Conservation (phyloP, 2,797 vertebrate species). For the Hyperoplus lanceolatus region DNA sequence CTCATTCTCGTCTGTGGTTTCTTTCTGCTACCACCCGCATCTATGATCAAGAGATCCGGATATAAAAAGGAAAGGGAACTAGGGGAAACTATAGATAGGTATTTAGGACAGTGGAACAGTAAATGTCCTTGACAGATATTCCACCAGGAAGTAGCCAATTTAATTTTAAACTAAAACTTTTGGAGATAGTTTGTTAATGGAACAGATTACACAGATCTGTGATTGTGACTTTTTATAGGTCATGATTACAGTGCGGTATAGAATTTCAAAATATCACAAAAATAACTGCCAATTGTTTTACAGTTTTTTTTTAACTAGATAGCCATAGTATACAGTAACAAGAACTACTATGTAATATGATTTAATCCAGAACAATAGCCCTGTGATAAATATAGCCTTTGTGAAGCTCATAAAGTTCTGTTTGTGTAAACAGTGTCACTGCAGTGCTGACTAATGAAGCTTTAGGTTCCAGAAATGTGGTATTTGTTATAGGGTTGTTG, state of each 20-base stretch:
- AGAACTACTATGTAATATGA: constrained; percentile 40
- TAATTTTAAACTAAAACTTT: background rate
- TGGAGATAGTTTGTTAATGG: background rate
- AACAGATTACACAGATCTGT: constrained; percentile 18
- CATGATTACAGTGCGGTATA: background rate
- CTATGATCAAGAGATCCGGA: background rate
- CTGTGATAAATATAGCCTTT: constrained; percentile 33
- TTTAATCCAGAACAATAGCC: constrained; percentile 17
- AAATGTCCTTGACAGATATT: constrained; percentile 22
- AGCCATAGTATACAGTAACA: background rate
- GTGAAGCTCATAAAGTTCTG: constrained; percentile 21
- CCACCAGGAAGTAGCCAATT: background rate
- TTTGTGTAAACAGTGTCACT: constrained; percentile 34
- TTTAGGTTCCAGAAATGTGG: constrained; percentile 14
- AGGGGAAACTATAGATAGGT: constrained; percentile 8
- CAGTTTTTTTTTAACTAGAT: background rate
- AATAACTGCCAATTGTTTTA: no score
- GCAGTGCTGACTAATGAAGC: constrained; percentile 41
- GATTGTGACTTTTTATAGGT: constrained; percentile 4
- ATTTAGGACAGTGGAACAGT: constrained; percentile 9
- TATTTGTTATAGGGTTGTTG: constrained; percentile 28
- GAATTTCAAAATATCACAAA: background rate
- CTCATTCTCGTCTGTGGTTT: background rate
- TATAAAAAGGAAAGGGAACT: constrained; percentile 1
- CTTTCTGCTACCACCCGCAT: background rate